phyloP scores from a whole-genome alignment of 2,888 invertebrate genomes.

The Pristionchus arcanus region DNA sequence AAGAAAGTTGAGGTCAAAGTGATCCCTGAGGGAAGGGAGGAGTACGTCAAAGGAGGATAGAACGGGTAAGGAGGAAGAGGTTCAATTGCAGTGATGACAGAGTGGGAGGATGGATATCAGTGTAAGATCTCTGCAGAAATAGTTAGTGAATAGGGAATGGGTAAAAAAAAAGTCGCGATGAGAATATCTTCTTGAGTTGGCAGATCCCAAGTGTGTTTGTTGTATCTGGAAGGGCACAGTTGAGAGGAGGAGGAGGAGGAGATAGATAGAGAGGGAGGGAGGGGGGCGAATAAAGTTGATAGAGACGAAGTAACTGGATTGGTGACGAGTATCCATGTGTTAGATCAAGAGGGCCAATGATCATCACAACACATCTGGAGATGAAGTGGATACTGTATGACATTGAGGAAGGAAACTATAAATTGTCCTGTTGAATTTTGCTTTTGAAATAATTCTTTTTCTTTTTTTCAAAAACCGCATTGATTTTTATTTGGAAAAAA shows the following conservation, averaged over 20 bases:
- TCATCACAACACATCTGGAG: not conserved
- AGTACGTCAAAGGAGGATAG: not conserved
- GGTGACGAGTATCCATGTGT: not conserved
- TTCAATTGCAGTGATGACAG: not conserved
- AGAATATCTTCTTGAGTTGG: conserved; percentile 34
- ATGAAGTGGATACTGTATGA: not conserved
- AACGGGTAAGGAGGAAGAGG: not conserved
- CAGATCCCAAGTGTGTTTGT: conserved; percentile 47
- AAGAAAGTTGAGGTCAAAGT: not conserved
- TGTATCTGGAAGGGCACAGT: conserved; percentile 26
- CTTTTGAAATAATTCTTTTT: too few species aligned
- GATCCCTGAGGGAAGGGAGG: not conserved
- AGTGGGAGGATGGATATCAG: conserved; percentile 2
- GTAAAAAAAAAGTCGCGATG: not conserved
- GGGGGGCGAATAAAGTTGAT: conserved; percentile 34
- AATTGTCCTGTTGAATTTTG: too few species aligned
- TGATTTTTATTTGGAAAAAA: not conserved
- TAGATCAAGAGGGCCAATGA: not conserved
- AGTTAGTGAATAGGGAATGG: not conserved
- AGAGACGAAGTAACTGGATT: conserved; percentile 6
- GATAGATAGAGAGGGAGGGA: not conserved
- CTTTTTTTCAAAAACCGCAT: too few species aligned
- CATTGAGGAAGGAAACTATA: too few species aligned
- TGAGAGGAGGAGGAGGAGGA: conserved; percentile 16
- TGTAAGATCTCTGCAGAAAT: not conserved